Evolutionary conservation across 2,113 vertebrate genomes (phyloP).

Genomic region (Pipa parva): DNA sequence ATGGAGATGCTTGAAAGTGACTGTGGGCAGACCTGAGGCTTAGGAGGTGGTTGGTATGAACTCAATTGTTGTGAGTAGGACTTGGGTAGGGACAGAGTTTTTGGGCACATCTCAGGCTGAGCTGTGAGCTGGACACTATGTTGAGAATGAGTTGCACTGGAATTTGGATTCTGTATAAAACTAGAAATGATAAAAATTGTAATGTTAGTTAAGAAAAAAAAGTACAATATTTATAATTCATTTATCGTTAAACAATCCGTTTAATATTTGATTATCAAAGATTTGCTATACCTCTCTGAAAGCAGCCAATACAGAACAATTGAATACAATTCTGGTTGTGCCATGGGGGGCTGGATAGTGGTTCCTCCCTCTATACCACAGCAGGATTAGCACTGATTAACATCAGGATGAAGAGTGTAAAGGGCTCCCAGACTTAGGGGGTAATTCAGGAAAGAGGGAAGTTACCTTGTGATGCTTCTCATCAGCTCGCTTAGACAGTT

Average conservation of each 20-base stretch:
- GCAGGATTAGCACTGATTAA: neutral
- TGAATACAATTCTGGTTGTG: too few species aligned
- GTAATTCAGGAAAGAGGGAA: too few species aligned
- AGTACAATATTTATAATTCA: neutral
- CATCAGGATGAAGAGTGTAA: neutral
- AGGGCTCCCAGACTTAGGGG: too few species aligned
- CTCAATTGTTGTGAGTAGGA: neutral
- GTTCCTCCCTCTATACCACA: too few species aligned
- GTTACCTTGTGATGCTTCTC: too few species aligned
- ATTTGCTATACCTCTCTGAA: too few species aligned
- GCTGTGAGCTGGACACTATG: neutral
- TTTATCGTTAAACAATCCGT: too few species aligned
- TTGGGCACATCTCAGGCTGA: conserved; percentile 2
- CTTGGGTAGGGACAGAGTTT: neutral
- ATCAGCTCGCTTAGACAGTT: too few species aligned
- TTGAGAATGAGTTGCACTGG: neutral
- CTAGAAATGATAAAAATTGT: conserved; percentile 2
- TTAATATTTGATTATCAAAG: too few species aligned
- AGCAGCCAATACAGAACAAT: too few species aligned
- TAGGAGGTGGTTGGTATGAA: neutral
- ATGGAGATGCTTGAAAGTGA: neutral
- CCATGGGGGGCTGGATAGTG: too few species aligned
- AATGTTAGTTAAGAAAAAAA: neutral
- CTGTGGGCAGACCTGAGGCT: conserved; percentile 4
- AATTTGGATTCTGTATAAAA: conserved; percentile 6